Evolutionary conservation across 2,888 invertebrate species (phyloP).

Genomic region (Eupelmus urozonus): DNA sequence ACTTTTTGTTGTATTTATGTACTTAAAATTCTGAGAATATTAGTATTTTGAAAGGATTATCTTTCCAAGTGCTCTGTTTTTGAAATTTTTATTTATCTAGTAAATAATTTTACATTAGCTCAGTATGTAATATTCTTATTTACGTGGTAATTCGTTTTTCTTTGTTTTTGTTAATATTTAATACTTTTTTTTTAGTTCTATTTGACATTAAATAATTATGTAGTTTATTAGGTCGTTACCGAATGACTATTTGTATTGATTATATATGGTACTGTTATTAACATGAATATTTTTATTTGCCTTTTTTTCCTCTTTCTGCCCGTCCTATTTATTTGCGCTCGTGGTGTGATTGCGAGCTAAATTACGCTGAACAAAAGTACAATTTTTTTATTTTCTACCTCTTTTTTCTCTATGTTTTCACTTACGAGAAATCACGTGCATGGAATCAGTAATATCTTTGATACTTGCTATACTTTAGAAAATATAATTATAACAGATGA

Average conservation of each 20-base stretch:
- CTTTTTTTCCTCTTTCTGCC: background rate
- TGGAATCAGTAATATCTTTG: too few relatives aligned
- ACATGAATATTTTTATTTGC: constrained; percentile 3
- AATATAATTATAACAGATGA: too few relatives aligned
- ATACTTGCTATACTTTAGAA: too few relatives aligned
- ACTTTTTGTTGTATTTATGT: too few relatives aligned
- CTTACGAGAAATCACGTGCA: constrained; percentile 29
- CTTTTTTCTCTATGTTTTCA: constrained; percentile 1
- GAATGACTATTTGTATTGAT: constrained; percentile 5
- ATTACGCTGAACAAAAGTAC: constrained; percentile 32
- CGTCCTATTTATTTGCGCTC: constrained; percentile 36
- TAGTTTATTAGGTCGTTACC: constrained; percentile 23
- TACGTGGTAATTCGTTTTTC: too few relatives aligned
- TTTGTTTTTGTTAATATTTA: too few relatives aligned
- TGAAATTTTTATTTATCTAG: background rate
- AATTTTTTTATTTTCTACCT: constrained; percentile 12
- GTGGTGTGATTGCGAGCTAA: constrained; percentile 30
- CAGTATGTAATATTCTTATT: constrained; percentile 33
- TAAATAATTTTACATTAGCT: constrained; percentile 16
- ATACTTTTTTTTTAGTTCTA: constrained; percentile 1
- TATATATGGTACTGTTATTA: constrained; percentile 19
- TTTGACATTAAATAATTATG: constrained; percentile 29
- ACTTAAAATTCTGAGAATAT: too few relatives aligned
- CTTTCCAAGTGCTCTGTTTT: constrained; percentile 27
- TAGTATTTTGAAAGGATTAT: constrained; percentile 13